A percentile compares a stretch with the other conserved stretches of the same genome.
phyloP scores from a whole-genome alignment of 2,888 invertebrate genomes.

The Netelia fuscicornis region DNA sequence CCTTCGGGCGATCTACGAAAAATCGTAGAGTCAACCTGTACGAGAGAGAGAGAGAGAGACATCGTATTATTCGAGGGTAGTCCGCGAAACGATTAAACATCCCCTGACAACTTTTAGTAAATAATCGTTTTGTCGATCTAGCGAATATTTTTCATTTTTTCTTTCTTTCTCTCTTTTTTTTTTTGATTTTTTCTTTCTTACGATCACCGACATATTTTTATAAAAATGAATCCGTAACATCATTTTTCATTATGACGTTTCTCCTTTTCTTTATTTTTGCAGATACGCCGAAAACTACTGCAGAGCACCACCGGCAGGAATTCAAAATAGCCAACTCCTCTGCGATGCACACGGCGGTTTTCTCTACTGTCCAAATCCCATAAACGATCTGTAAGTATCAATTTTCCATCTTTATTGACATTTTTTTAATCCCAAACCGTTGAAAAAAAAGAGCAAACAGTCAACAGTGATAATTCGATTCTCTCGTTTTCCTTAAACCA shows the following conservation, averaged over 20 bases:
- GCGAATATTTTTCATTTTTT: slow-evolving; percentile 23
- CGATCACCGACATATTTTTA: slow-evolving; percentile 9
- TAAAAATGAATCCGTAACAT: slow-evolving; percentile 44
- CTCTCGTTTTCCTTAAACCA: background rate
- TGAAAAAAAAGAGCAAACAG: background rate
- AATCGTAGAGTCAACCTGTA: slow-evolving; percentile 53
- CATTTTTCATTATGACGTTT: slow-evolving; percentile 50
- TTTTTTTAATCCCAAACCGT: background rate
- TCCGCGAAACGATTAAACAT: slow-evolving; percentile 78
- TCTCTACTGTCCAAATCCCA: slow-evolving; percentile 73
- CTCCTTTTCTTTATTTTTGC: slow-evolving; percentile 69
- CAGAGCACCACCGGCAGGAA: slow-evolving; percentile 77
- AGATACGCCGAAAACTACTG: slow-evolving; percentile 78
- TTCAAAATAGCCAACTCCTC: slow-evolving; percentile 77
- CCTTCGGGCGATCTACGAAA: slow-evolving; percentile 60
- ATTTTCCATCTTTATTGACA: background rate
- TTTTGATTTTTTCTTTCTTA: slow-evolving; percentile 32
- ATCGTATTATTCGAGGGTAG: slow-evolving; percentile 60
- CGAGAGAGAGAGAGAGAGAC: slow-evolving; percentile 8
- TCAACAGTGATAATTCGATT: background rate
- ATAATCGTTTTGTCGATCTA: slow-evolving; percentile 71
- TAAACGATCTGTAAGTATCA: slow-evolving; percentile 78
- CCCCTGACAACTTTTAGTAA: slow-evolving; percentile 75
- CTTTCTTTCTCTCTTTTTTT: slow-evolving; percentile 1
- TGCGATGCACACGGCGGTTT: slow-evolving; percentile 81